Evolutionary conservation across 2,888 invertebrate genomes (phyloP), one percentile per base, ranked within the genome.

Genomic region (Galeopsomyia nigrocyanea): DNA sequence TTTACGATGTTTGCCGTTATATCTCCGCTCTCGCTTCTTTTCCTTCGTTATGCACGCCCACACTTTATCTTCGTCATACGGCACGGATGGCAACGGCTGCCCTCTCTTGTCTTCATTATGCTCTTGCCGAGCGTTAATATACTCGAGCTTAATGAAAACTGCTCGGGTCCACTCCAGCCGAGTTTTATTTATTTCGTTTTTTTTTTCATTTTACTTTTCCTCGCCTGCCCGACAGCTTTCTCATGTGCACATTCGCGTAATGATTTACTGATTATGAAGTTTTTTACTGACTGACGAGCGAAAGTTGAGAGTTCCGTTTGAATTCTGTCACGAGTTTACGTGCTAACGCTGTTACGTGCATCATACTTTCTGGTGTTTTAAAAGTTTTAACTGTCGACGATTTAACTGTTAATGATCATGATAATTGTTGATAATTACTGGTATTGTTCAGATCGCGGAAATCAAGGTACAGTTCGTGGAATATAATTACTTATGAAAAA

Each of bases 1-100:
- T 72, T 56, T 64, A 67, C 70, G 69, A 65, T 71, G 75, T 76
- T 76, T 75, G 68, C 71, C 60, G 50, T 73, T 68, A 58, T 51
- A 51, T 63, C 51, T 31, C 50, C 62, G 6, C 53, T 55, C 39
- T 55, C 21, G 1, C 57, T 26, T 31, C 57, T 21, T 21, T 21
- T 31, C 31, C n/a, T 14, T 31, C 57, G 26, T 22, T 55, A 39
- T 55, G 7, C 55, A 3, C 19, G 55, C 21, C 14, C 19, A 22
- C 21, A 3, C 14, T 21, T 21, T 55, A 19, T 55, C 17, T 21
- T 22, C 55, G 21, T 22, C 14, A 21, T 55, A 10, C 17, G 10
- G 9, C 39, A 55, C 55, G n/a, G 13, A 22, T 21, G 22, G 21
- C 55, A 9, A 3, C 55, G 6, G 9, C 55, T 1, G 55, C 21